Evolutionary conservation across 2,888 invertebrate species (phyloP).

Genomic region (Pecten maximus): DNA sequence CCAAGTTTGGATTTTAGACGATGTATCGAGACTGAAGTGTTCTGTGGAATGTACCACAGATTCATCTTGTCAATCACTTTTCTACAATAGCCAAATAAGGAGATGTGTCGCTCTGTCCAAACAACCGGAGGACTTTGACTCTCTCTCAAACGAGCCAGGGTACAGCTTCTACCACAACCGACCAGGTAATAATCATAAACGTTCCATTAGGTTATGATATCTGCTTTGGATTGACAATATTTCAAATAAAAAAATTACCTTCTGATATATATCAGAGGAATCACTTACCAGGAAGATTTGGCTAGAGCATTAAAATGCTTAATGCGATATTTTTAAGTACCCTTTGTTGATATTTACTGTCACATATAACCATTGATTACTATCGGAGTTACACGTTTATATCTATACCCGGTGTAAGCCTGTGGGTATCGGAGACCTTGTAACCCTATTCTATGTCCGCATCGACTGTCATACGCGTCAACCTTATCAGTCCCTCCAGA

Average conservation of each 20-base stretch:
- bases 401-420: not conserved
- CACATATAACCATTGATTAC: not conserved
- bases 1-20: not conserved
- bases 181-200: not conserved
- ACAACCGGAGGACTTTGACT: not conserved
- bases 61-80: not conserved
- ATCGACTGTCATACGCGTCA: not conserved
- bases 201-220: not conserved
- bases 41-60: not conserved
- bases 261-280: not conserved
- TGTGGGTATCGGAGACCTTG: not conserved
- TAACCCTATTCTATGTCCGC: not conserved
- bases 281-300: not conserved
- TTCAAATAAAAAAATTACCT: not conserved
- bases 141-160: not conserved
- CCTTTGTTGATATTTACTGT: not conserved
- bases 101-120: not conserved
- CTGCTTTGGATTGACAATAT: not conserved
- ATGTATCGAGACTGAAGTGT: not conserved
- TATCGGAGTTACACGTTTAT: not conserved
- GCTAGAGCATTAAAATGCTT: not conserved
- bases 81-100: not conserved
- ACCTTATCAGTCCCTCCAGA: conserved; percentile 18
- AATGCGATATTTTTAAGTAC: not conserved
- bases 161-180: conserved; percentile 2